phyloP scores from a whole-genome alignment of 2,888 invertebrate species.

The Julus scanicus region DNA sequence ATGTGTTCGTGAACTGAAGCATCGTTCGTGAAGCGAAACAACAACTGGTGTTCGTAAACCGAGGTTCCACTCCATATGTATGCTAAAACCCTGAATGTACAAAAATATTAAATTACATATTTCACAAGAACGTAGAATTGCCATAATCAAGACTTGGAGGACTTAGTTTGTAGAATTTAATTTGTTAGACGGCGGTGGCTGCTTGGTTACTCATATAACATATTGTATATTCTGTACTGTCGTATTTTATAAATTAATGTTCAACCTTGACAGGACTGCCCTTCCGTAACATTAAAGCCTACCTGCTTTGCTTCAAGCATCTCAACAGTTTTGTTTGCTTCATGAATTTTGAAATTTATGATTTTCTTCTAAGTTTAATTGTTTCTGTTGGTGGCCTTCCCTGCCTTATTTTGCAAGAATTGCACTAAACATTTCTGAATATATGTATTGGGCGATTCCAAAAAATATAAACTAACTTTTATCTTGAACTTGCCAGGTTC shows the following conservation, averaged over 20 bases:
- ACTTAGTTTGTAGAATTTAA: background rate
- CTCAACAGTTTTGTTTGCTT: conserved; percentile 24
- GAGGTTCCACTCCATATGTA: no score
- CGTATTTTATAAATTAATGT: background rate
- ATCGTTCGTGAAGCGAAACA: no score
- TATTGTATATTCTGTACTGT: background rate
- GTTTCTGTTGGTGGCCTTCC: background rate
- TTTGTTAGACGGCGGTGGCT: background rate
- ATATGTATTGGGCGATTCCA: background rate
- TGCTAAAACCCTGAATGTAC: background rate
- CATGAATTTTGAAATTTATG: conserved; percentile 10
- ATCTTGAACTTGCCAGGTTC: background rate
- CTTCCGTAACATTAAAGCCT: background rate
- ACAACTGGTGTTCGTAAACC: no score
- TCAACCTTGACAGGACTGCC: conserved; percentile 21
- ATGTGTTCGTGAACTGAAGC: no score
- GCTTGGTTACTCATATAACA: background rate
- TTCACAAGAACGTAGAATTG: background rate
- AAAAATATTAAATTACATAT: background rate
- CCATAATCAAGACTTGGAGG: background rate
- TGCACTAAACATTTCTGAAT: background rate
- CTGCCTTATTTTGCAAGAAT: background rate
- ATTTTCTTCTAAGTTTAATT: background rate
- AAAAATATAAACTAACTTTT: background rate
- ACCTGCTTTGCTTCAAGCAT: background rate